These are phyloP conservation scores for Volucella inanis DNA, from an alignment of 2,888 invertebrate species.

Conservation along the genomic window DNA sequence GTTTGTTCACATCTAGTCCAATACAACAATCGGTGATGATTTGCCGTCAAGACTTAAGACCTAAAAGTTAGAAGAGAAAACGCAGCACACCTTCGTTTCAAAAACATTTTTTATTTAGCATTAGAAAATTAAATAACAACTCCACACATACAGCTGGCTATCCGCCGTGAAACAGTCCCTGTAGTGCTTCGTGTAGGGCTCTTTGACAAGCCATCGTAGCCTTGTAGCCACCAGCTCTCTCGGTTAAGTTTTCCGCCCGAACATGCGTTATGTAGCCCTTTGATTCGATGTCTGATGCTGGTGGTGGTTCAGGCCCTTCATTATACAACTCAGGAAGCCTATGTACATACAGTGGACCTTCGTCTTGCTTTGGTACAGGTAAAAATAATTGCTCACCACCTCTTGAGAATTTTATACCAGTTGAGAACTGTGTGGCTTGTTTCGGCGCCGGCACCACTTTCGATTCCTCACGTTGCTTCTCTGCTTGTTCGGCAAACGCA, in stretches of 20 bases:
- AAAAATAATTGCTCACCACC: slow-evolving; percentile 86
- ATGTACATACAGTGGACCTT: slow-evolving; percentile 90
- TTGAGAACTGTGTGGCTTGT: slow-evolving; percentile 89
- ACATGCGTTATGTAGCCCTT: slow-evolving; percentile 90
- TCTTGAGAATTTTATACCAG: slow-evolving; percentile 92
- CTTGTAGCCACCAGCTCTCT: slow-evolving; percentile 95
- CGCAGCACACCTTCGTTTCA: slow-evolving; percentile 1
- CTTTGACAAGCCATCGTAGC: slow-evolving; percentile 92
- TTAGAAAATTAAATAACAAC: slow-evolving; percentile 20
- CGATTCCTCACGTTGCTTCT: slow-evolving; percentile 87
- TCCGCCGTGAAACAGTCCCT: slow-evolving; percentile 85
- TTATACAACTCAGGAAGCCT: slow-evolving; percentile 85
- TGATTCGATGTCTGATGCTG: slow-evolving; percentile 85
- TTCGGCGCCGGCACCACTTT: slow-evolving; percentile 81
- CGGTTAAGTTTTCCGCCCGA: slow-evolving; percentile 88
- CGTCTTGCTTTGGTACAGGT: slow-evolving; percentile 89
- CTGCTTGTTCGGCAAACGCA: slow-evolving; percentile 89
- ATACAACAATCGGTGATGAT: too few relatives aligned
- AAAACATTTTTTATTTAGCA: slow-evolving; percentile 30
- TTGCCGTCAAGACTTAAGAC: too few relatives aligned
- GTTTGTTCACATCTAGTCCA: too few relatives aligned
- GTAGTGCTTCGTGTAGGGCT: slow-evolving; percentile 94
- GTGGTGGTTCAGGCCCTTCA: slow-evolving; percentile 90
- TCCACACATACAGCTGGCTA: not conserved
- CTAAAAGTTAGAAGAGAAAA: not conserved